Base-by-base conservation (phyloP, 2,797 vertebrate genomes). In the Urosaurus nigricauda region DNA sequence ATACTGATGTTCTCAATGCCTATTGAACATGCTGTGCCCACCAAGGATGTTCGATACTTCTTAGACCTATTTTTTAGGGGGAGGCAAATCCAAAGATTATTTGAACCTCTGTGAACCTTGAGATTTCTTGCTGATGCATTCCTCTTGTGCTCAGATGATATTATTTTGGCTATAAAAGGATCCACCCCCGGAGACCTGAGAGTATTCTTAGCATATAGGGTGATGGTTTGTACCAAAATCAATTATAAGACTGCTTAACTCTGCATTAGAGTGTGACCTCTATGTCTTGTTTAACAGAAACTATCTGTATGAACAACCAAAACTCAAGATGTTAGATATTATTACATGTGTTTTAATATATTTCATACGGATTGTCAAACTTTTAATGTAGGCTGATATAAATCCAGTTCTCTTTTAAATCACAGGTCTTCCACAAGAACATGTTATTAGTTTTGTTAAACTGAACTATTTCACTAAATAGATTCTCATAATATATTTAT, bases 391-490 rank as follows among this genome's bases (percentile, higher is more conserved):
- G 60, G 29, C 87, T 65, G 12, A 65, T 26, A 29, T 11, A 65
- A 65, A 65, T 65, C 26, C 65, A 68, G 26, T 68, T 68, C 24
- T 65, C 2, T 11, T 68, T 68, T 32, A 32, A 51, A 8, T 68
- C 65, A 68, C 8, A 12, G 12, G 7, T 68, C 26, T 32, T 29
- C 63, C 53, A 81, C 90, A 80, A 87, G 85, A 88, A 90, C 19
- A 60, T 88, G 71, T n/a, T 84, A 88, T 73, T 53, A 83, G 58
- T 92, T 90, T 53, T 87, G 78, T 11, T 83, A 83, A 24, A 43
- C 43, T 43, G 5, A 43, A 43, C 43, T 43, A 43, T 43, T 43
- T 3, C 43, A 43, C 43, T 43, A 43, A 43, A 43, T 43, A 43
- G 43, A 43, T 43, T 43, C 5, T 43, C 43, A 43, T 43, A 43